Conservation (phyloP, 1,140 invertebrate genomes). For the Eriocheir sinensis region DNA sequence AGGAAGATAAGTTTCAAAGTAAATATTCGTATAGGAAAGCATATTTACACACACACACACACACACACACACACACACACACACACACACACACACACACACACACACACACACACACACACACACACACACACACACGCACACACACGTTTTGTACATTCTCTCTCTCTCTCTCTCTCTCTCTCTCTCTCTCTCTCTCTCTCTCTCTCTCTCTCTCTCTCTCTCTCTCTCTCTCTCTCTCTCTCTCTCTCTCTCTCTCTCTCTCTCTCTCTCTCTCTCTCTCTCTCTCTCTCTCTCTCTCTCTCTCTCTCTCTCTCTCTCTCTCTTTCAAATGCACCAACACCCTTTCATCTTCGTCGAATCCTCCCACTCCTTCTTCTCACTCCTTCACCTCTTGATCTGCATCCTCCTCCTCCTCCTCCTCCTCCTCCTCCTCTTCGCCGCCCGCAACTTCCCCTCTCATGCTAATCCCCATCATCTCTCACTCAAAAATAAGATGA, state of each 20-base stretch:
- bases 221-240: not conserved
- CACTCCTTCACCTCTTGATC: too few species aligned
- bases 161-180: not conserved
- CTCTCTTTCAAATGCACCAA: too few species aligned
- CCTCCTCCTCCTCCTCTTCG: too few species aligned
- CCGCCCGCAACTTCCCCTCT: too few species aligned
- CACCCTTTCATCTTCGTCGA: too few species aligned
- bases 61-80: not conserved
- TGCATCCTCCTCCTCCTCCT: too few species aligned
- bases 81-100: not conserved
- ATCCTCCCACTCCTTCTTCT: too few species aligned
- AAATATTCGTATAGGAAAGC: not conserved
- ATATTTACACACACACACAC: not conserved
- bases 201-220: not conserved
- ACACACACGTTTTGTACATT: not conserved
- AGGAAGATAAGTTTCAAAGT: not conserved
- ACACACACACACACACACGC: constrained; percentile 21
- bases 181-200: not conserved
- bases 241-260: too few species aligned
- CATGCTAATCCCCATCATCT: not conserved
- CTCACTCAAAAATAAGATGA: not conserved
- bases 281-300: too few species aligned
- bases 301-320: too few species aligned
- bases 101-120: constrained; percentile 22
- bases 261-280: too few species aligned